Percentiles rank a stretch among this genome's conserved stretches.
phyloP scores from a whole-genome alignment of 2,797 vertebrate genomes.

The Bradypus variegatus region DNA sequence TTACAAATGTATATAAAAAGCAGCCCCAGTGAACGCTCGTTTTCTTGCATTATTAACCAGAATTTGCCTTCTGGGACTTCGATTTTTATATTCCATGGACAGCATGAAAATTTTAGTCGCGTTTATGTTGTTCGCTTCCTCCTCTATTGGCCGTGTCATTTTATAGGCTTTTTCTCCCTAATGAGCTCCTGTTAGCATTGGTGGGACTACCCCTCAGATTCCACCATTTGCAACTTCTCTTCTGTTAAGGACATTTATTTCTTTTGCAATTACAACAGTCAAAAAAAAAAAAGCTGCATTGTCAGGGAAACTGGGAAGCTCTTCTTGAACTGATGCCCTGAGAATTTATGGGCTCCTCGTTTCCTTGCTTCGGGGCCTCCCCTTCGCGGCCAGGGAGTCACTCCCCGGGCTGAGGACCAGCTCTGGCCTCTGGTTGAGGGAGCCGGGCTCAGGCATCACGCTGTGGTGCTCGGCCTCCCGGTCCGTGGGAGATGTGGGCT shows the following conservation, averaged over 20 bases:
- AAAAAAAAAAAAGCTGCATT: accelerated
- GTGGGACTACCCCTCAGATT: not conserved
- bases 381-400: not conserved
- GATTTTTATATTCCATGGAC: not conserved
- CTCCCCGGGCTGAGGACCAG: accelerated
- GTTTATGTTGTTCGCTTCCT: not conserved
- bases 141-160: too few species aligned
- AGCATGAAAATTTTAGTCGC: accelerated
- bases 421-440: not conserved
- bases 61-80: not conserved
- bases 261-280: not conserved
- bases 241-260: accelerated
- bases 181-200: not conserved
- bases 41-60: not conserved
- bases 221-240: not conserved
- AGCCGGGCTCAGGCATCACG: too few species aligned
- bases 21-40: not conserved
- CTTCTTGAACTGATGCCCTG: accelerated
- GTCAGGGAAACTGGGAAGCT: not conserved
- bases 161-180: not conserved
- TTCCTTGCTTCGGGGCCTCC: not conserved
- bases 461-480: too few species aligned
- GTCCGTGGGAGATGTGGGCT: too few species aligned
- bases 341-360: not conserved
- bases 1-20: not conserved